Evolutionary conservation across 1,140 invertebrate species (phyloP), one percentile per base, ranked within the genome.

Genomic region (Drosophila bocqueti): DNA sequence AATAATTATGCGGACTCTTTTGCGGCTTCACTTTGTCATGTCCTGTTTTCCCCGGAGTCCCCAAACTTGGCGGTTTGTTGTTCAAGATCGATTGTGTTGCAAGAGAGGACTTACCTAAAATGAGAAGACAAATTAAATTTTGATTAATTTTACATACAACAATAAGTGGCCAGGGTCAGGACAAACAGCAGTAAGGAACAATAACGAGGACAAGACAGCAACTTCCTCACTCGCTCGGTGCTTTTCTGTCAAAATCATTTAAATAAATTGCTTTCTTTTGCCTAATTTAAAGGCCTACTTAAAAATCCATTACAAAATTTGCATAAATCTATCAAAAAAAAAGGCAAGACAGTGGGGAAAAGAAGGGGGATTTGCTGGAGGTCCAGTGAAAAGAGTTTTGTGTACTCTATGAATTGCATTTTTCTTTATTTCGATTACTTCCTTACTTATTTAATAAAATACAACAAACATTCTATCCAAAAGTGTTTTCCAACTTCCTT

Each of bases 261-360:
- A 68, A 89, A 90, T 79, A 84, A 85, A 89, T 89, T 90, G 78
- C 81, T 84, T 89, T 81, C 79, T 71, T 67, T 81, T 64, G 75
- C 85, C 76, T 76, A 90, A 90, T 90, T 90, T 90, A 76, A 90
- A 91, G 85, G 79, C 76, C 85, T 90, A 91, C 85, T 90, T 90
- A 90, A 90, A 90, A 90, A 91, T 90, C 85, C 85, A 90, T 90
- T 90, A 90, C 68, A 82, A 83, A 90, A 90, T 90, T 90, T 82
- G 81, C 85, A 85, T 90, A 81, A 64, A 85, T 90, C 79, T 81
- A 82, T 65, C 72, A 74, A 90, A 71, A 76, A 71, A 54, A 43
- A 50, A 64, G 62, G 38, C 46, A 40, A 66, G 40, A 42, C 52
- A 72, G 50, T 52, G 59, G 4, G 10, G 15, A 8, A 15, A 45